Evolutionary conservation across 2,113 vertebrate species (phyloP), one percentile per base, ranked within the genome.

Genomic region (Cochlearius cochlearius): DNA sequence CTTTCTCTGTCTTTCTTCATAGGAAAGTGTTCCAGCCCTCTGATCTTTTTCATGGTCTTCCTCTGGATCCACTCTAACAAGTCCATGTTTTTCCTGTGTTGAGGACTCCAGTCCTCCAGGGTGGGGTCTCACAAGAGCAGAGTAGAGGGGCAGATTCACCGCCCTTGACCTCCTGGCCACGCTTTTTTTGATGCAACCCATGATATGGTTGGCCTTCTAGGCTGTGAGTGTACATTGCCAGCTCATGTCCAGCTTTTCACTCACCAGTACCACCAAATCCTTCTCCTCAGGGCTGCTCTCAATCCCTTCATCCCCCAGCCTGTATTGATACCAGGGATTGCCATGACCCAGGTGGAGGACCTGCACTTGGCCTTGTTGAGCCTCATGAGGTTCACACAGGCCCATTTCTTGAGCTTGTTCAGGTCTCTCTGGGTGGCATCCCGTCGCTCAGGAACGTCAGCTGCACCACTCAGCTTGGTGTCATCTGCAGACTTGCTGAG

Each of bases 241-340:
- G 34, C 9, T 59, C 34, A 10, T n/a, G 58, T 25, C 34, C 34
- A 7, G 9, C 9, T 36, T 36, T 59, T 58, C 55, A 58, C 36
- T 12, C 9, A 21, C 4, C 58, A 59, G 34, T 36, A 36, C 21
- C 21, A 22, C 58, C 34, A 59, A 59, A n/a, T 25, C 58, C 9
- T 77, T 82, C 25, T 68, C 7, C 1, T 3, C 12, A 64, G 27
- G 15, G 12, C 6, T 78, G 27, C 5, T 74, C 25, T 30, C n/a
- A 60, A 39, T 9, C 30, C 20, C 10, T 60, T 69, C 10, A 56
- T 78, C 5, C 12, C 26, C 29, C 11, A 25, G n/a, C 12, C 10
- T 64, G 8, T 34, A 14, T 4, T 41, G 26, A 27, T 30, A 66
- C 0, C 1, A 8, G 19, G 7, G 5, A 1, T 20, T 83, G 7